A percentile compares a stretch with the other conserved stretches of the same genome.
phyloP scores from a whole-genome alignment of 2,888 invertebrate genomes.

The Rhogogaster chlorosoma region DNA sequence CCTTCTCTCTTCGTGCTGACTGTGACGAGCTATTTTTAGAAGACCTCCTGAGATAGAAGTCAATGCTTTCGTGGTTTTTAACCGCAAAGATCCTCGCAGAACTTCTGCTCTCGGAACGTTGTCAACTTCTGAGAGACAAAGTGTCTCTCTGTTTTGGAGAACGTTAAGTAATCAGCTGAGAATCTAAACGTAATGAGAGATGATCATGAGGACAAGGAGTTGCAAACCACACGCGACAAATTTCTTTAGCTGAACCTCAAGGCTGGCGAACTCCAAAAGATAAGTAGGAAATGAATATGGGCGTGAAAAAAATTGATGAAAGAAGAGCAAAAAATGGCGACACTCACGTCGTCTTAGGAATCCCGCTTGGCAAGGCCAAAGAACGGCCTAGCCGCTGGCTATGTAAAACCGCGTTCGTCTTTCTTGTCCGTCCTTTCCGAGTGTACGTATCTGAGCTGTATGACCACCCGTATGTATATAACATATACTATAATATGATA shows the following conservation, averaged over 20 bases:
- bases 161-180: background rate
- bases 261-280: slow-evolving; percentile 5
- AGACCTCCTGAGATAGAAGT: background rate
- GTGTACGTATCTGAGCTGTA: background rate
- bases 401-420: slow-evolving; percentile 50
- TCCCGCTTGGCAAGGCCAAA: slow-evolving; percentile 73
- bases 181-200: too few species aligned
- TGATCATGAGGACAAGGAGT: background rate
- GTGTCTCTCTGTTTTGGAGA: background rate
- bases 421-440: slow-evolving; percentile 26
- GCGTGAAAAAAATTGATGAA: slow-evolving; percentile 52
- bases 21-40: slow-evolving; percentile 42
- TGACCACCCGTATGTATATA: background rate
- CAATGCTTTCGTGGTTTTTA: slow-evolving; percentile 32
- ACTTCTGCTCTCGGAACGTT: background rate
- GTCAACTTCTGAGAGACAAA: background rate
- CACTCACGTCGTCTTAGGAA: slow-evolving; percentile 67
- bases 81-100: slow-evolving; percentile 9
- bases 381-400: slow-evolving; percentile 72
- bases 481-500: slow-evolving; percentile 9
- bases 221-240: background rate
- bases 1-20: slow-evolving; percentile 29
- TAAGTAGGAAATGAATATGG: slow-evolving; percentile 34
- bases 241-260: background rate
- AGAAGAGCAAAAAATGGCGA: slow-evolving; percentile 63